A percentile compares a stretch with the other conserved stretches of the same genome.
Evolutionary conservation across 2,888 invertebrate genomes (phyloP).

Genomic region (Ametastegia equiseti): DNA sequence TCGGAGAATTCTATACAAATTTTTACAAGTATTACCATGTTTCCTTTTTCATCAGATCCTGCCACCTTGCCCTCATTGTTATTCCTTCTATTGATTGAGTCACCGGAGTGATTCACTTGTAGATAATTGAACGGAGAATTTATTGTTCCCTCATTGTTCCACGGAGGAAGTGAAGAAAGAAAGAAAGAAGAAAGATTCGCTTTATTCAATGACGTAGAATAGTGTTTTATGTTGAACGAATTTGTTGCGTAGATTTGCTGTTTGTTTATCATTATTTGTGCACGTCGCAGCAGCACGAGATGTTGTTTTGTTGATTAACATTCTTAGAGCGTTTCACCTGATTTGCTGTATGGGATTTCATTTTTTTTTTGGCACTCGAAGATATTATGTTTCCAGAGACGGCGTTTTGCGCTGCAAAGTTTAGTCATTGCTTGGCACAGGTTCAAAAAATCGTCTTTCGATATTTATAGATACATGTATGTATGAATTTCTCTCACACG

Average conservation of each 20-base stretch:
- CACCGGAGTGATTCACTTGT: not conserved
- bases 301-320: not conserved
- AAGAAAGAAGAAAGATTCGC: not conserved
- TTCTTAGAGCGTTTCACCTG: not conserved
- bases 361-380: not conserved
- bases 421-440: not conserved
- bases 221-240: not conserved
- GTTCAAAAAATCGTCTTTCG: not conserved
- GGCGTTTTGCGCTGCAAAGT: not conserved
- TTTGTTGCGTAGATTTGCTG: not conserved
- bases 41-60: conserved; percentile 27
- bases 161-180: not conserved
- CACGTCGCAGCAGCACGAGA: too few relatives aligned
- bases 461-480: conserved; percentile 8
- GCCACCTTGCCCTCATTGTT: conserved; percentile 24
- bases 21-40: conserved; percentile 7
- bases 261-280: not conserved
- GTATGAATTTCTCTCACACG: conserved; percentile 22
- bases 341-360: not conserved
- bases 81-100: not conserved
- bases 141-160: not conserved
- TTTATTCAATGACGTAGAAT: not conserved
- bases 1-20: conserved; percentile 33
- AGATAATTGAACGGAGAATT: not conserved
- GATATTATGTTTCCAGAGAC: conserved; percentile 7